These are phyloP conservation scores for Branchinecta lynchi DNA, from an alignment of 1,140 invertebrate species.

Conservation along the genomic window DNA sequence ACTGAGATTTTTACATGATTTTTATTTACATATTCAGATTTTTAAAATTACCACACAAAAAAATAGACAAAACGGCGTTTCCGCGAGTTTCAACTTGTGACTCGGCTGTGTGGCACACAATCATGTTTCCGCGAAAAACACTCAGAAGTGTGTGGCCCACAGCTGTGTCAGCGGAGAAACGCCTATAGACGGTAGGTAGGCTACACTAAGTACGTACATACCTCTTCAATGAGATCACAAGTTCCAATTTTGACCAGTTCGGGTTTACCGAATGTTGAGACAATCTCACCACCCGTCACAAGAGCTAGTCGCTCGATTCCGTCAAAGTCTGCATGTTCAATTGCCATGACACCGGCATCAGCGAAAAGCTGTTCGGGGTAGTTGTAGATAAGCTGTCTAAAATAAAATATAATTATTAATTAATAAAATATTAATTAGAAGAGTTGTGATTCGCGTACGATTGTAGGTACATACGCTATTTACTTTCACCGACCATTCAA, in stretches of 20 bases:
- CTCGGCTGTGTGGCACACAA: no score
- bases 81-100: no score
- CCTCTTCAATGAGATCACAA: conserved; percentile 91
- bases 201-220: conserved; percentile 25
- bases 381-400: conserved; percentile 95
- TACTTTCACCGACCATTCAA: no score
- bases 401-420: conserved; percentile 23
- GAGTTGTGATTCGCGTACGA: not conserved
- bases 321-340: conserved; percentile 99
- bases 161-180: no score
- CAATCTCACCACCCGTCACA: conserved; percentile 96
- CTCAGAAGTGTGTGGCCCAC: no score
- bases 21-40: no score
- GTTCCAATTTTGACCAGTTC: conserved; percentile 78
- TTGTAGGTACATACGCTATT: no score
- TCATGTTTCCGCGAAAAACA: no score
- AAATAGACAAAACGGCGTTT: no score
- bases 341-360: conserved; percentile 95
- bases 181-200: no score
- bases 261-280: conserved; percentile 93
- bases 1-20: no score
- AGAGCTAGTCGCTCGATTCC: conserved; percentile 92
- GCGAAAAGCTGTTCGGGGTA: conserved; percentile 99
- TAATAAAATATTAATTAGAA: conserved; percentile 22
- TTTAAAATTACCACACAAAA: no score